Evolutionary conservation across 2,797 vertebrate genomes (phyloP), one percentile per base, ranked within the genome.

Genomic region (Falco novaeseelandiae): DNA sequence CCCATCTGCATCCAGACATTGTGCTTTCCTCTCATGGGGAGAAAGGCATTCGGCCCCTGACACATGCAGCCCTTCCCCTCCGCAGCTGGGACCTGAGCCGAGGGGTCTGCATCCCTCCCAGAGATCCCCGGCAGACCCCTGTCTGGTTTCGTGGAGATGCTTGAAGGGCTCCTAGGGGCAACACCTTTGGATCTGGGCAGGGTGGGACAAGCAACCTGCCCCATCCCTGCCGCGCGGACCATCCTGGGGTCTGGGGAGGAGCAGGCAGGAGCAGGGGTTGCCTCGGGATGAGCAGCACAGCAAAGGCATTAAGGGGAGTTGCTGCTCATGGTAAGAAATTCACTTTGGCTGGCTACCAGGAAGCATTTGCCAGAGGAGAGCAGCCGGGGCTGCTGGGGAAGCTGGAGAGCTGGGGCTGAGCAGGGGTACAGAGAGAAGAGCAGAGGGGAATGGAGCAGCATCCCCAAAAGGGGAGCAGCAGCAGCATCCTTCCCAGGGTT

Each of bases 211-310:
- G 23, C 0, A 0, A 36, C 10, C 21, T 14, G 36, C 17, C 49
- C n/a, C 51, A 17, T 14, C 49, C 22, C 20, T 48, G 49, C 29
- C 1, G 0, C 3, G 0, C 20, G 76, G 30, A 55, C 22, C 0
- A 1, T 19, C 38, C 1, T 2, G 27, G n/a, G 2, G 6, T 40
- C 52, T 32, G 42, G n/a, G 14, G 14, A 48, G 49, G 55, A 42
- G n/a, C 21, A 8, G 73, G 46, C 65, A 58, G 59, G 9, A 11
- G 27, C 55, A 73, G 29, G 27, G 87, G n/a, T 44, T 65, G 63
- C 34, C 10, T 7, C 3, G 5, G 58, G 59, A 27, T 13, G 6
- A 61, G n/a, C 2, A 3, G 19, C 1, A 4, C 21, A 11, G 23
- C 5, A 8, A 22, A 52, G 58, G n/a, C 2, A 1, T 32, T 2